Conservation (phyloP, 2,888 invertebrate species). For the Thymelicus lineola region DNA sequence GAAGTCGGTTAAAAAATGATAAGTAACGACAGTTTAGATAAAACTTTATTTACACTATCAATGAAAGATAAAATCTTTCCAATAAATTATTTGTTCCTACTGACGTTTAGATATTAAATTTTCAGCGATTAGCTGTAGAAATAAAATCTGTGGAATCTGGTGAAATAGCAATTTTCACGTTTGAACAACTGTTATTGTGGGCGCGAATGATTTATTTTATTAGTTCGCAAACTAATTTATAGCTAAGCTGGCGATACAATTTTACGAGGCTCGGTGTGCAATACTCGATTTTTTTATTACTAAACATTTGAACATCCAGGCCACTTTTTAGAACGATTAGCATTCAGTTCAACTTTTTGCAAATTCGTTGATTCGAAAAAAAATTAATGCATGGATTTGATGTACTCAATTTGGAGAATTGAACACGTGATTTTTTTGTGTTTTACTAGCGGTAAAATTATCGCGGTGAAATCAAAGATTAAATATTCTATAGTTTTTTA, state of each 20-base stretch:
- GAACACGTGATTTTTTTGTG: not conserved
- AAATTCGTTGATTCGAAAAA: not conserved
- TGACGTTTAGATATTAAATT: constrained; percentile 3
- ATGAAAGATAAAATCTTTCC: too few relatives aligned
- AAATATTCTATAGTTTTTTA: not conserved
- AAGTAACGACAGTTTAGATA: too few relatives aligned
- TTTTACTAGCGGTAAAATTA: not conserved
- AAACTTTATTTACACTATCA: too few relatives aligned
- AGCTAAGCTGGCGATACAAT: constrained; percentile 41
- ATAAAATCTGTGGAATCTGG: constrained; percentile 20
- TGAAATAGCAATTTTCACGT: constrained; percentile 27
- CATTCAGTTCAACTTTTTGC: not conserved
- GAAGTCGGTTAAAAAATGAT: too few relatives aligned
- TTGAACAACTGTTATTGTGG: constrained; percentile 36
- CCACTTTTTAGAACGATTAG: not conserved
- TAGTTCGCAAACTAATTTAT: constrained; percentile 43
- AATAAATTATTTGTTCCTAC: too few relatives aligned
- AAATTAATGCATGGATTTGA: not conserved
- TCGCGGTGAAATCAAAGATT: not conserved
- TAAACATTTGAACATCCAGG: constrained; percentile 20
- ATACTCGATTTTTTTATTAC: constrained; percentile 41
- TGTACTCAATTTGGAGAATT: not conserved
- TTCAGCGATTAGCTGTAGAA: constrained; percentile 20
- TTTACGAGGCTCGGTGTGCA: constrained; percentile 36
- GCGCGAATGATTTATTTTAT: constrained; percentile 43